Percentiles rank a stretch among this genome's conserved stretches.
phyloP scores from a whole-genome alignment of 2,113 vertebrate species.

The Xiphias gladius region DNA sequence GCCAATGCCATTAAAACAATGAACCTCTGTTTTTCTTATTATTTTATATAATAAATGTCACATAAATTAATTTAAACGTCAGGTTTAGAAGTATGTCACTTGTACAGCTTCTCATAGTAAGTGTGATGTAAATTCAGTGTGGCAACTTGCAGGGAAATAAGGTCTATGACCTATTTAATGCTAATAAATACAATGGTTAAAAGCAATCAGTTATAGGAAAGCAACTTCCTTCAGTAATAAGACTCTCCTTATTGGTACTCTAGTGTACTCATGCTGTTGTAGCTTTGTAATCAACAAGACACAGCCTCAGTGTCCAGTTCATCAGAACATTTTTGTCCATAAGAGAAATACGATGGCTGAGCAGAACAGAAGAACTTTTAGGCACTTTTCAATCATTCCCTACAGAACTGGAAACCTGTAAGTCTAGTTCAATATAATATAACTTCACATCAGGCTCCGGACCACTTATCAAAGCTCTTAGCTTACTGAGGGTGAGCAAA shows the following conservation, averaged over 20 bases:
- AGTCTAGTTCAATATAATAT: constrained; percentile 9
- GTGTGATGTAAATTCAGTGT: constrained; percentile 8
- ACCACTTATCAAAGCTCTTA: constrained; percentile 13
- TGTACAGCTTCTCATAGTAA: neutral
- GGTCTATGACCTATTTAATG: neutral
- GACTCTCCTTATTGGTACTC: neutral
- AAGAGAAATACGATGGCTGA: constrained; percentile 22
- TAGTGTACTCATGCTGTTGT: neutral
- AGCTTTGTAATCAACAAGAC: constrained; percentile 6
- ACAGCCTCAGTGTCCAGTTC: constrained; percentile 6
- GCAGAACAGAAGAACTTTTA: constrained; percentile 56
- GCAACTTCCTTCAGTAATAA: neutral
- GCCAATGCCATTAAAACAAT: neutral
- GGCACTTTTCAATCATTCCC: constrained; percentile 64
- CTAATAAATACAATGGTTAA: neutral
- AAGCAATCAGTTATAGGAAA: neutral
- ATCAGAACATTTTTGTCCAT: constrained; percentile 15
- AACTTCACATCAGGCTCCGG: constrained; percentile 10
- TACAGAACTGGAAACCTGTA: constrained; percentile 7
- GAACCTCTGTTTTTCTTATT: neutral
- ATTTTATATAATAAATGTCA: neutral
- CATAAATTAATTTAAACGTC: neutral
- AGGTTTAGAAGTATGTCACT: neutral
- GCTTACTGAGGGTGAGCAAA: constrained; percentile 9
- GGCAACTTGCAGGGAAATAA: neutral